Base-by-base conservation (phyloP, 1,140 invertebrate genomes). In the Macrosteles quadrilineatus region DNA sequence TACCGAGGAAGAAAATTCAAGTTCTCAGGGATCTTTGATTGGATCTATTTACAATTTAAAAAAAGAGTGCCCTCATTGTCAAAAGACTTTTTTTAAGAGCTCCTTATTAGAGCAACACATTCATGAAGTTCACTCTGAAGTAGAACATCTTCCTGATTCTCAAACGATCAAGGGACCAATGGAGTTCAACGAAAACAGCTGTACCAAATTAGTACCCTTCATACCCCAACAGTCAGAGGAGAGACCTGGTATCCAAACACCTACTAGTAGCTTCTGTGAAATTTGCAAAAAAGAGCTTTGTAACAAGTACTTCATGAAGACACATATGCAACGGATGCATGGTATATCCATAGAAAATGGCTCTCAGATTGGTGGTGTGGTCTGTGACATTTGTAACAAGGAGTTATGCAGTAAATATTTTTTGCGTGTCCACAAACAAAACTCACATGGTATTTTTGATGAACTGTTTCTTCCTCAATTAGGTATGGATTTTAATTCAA, bases 281-380 rank as follows among this genome's bases (percentile, higher is more conserved):
- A 97, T 99, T 70, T 99, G 98, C 82, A 98, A 99, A 82, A 99
- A 99, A 83, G 97, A 99, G 81, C 81, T 98, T 32, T 99, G 98
- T 83, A 99, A 99, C 83, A 99, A 99, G 81, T 99, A 99, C 78
- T 99, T 99, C 79, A 96, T 99, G 90, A 96, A 98, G 79, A 99
- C 97, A 0, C 98, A 99, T 83, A 99, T 99, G 95, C 91, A 98
- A 75, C 92, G 98, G 79, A 98, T 99, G 93, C 98, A 99, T 80
- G 96, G 97, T 17, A 97, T 99, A 69, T 94, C 96, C 77, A 92
- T 98, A 45, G 94, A 96, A 80, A 93, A 92, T 76, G 93, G 92
- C 0, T 91, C 93, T 0, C 93, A 94, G 78, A 90, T 96, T 17
- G 94, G 94, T 4, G 94, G 95, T 2, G 95, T 97, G 0, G 91